A percentile compares a stretch with the other conserved stretches of the same genome.
These are phyloP conservation scores for Glaucomys volans DNA, from an alignment of 2,113 vertebrate species.

Conservation along the genomic window DNA sequence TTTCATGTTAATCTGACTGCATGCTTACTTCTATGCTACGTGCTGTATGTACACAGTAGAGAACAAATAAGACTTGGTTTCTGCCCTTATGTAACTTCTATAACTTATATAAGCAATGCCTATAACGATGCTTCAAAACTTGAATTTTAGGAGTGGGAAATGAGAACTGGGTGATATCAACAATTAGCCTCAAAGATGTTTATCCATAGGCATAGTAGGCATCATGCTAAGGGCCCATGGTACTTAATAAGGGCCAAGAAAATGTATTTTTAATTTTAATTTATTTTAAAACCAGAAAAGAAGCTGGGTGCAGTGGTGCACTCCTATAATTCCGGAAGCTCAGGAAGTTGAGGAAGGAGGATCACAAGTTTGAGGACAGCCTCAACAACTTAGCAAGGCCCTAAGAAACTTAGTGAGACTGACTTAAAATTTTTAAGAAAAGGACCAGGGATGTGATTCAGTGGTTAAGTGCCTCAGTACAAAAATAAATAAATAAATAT, in stretches of 20 bases:
- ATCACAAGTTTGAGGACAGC: not conserved
- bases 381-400: not conserved
- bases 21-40: not conserved
- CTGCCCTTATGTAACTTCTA: not conserved
- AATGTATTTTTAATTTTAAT: constrained; percentile 41
- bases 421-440: not conserved
- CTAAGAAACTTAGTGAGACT: too few relatives aligned
- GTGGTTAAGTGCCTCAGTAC: not conserved
- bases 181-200: constrained; percentile 22
- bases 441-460: not conserved
- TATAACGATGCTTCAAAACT: not conserved
- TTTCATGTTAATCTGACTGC: constrained; percentile 2
- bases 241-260: not conserved
- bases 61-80: constrained; percentile 12
- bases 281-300: constrained; percentile 41
- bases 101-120: constrained; percentile 34
- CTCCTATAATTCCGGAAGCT: not conserved
- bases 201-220: not conserved
- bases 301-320: not conserved
- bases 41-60: not conserved
- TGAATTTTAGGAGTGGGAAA: constrained; percentile 33
- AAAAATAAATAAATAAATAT: not conserved
- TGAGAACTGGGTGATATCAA: constrained; percentile 2
- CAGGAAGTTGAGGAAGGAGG: not conserved
- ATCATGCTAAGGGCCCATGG: not conserved